phyloP scores from a whole-genome alignment of 1,140 invertebrate genomes.

The Megalopta genalis region DNA sequence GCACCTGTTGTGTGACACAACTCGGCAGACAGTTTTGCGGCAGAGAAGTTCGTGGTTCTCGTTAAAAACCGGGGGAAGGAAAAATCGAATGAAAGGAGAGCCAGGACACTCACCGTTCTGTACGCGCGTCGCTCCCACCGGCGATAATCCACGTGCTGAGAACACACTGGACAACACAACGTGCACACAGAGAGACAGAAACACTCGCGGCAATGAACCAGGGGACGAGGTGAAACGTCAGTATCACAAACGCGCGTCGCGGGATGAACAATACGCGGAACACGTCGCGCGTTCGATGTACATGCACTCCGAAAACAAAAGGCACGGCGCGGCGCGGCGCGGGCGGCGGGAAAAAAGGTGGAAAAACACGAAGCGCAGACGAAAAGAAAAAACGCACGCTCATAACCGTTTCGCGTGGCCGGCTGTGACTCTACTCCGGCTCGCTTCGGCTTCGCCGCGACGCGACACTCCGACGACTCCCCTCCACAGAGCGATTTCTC shows the following conservation, averaged over 20 bases:
- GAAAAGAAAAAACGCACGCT: conserved; percentile 19
- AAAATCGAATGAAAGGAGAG: too few species aligned
- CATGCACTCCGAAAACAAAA: conserved; percentile 17
- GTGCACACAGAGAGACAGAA: conserved; percentile 7
- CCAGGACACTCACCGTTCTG: conserved; percentile 36
- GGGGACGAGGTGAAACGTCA: conserved; percentile 4
- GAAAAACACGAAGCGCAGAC: conserved; percentile 26
- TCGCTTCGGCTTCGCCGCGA: conserved; percentile 32
- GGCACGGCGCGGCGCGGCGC: neutral
- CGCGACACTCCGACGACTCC: conserved; percentile 16
- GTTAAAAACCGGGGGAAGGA: neutral
- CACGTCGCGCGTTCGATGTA: neutral
- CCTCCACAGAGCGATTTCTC: neutral
- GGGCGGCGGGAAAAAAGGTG: conserved; percentile 9
- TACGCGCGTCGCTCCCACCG: conserved; percentile 10
- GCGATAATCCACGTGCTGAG: conserved; percentile 57
- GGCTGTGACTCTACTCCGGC: conserved; percentile 46
- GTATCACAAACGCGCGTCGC: conserved; percentile 22
- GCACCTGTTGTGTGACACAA: too few species aligned
- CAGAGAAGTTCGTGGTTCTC: neutral
- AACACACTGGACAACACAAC: conserved; percentile 27
- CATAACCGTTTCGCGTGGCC: conserved; percentile 34
- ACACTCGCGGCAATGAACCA: conserved; percentile 39
- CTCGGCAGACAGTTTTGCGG: neutral
- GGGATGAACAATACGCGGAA: neutral